A percentile compares a stretch with the other conserved stretches of the same genome.
phyloP scores from a whole-genome alignment of 64 coral and sea anemone species.

The Montipora sp. region DNA sequence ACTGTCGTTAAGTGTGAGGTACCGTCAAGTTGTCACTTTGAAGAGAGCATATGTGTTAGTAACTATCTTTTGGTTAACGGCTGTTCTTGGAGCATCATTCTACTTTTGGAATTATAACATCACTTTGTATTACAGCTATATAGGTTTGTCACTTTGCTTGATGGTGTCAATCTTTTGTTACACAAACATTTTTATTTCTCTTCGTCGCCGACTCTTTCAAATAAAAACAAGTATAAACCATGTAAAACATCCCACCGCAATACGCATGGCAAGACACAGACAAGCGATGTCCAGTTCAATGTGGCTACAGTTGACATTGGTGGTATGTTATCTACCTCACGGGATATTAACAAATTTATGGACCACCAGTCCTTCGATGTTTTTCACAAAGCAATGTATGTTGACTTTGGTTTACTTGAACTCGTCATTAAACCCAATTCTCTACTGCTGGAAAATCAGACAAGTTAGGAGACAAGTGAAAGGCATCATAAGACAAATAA shows the following conservation, averaged over 20 bases:
- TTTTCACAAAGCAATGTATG: neutral
- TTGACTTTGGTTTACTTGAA: neutral
- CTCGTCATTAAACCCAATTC: slow-evolving; percentile 16
- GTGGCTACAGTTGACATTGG: neutral
- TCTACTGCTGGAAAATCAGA: slow-evolving; percentile 18
- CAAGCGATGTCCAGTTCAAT: neutral
- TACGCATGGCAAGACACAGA: neutral
- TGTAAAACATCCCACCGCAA: neutral
- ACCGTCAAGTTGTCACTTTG: slow-evolving; percentile 11
- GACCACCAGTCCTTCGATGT: neutral
- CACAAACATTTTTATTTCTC: neutral
- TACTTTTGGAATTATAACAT: neutral
- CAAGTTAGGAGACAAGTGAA: neutral
- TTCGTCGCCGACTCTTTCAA: neutral
- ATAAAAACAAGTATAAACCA: neutral
- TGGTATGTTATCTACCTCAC: neutral
- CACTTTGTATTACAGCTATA: neutral
- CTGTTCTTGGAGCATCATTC: neutral
- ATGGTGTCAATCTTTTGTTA: neutral
- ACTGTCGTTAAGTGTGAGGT: neutral
- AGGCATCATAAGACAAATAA: neutral
- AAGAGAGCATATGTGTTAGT: neutral
- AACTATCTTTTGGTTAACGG: neutral
- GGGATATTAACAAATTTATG: neutral
- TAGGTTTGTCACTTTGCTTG: neutral